Conservation (phyloP, 2,113 vertebrate genomes). For the Ophthalmolycus amberensis region DNA sequence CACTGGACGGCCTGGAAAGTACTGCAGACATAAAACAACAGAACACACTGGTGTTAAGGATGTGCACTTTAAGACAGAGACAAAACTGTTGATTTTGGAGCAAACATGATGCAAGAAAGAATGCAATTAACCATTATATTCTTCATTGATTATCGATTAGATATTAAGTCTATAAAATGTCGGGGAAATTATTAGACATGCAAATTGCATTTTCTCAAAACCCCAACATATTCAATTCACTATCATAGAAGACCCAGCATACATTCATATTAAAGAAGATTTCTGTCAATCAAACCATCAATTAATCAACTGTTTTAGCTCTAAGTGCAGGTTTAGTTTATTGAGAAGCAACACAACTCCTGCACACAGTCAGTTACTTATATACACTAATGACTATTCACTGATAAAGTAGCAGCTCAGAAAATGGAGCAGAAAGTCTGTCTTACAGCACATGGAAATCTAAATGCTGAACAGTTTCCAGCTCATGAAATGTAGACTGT, state of each 20-base stretch:
- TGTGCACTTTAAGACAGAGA: background rate
- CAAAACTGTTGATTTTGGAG: background rate
- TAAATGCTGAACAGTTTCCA: background rate
- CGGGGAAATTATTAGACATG: background rate
- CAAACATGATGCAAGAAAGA: background rate
- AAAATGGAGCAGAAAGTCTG: background rate
- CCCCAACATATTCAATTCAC: background rate
- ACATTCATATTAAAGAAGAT: background rate
- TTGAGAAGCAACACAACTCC: background rate
- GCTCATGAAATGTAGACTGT: background rate
- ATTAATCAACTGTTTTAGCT: background rate
- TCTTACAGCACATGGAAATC: background rate
- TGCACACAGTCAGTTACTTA: background rate
- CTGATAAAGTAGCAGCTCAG: background rate
- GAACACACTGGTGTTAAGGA: background rate
- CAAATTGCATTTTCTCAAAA: background rate
- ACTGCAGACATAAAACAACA: conserved; percentile 75
- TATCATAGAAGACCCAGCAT: background rate
- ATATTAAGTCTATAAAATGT: background rate
- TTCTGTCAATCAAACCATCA: background rate
- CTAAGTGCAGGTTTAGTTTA: background rate
- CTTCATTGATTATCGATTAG: background rate
- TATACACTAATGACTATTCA: background rate
- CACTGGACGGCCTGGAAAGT: conserved; percentile 88
- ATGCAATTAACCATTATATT: background rate